phyloP scores from a whole-genome alignment of 2,113 vertebrate species.

The Setophaga kirtlandii region DNA sequence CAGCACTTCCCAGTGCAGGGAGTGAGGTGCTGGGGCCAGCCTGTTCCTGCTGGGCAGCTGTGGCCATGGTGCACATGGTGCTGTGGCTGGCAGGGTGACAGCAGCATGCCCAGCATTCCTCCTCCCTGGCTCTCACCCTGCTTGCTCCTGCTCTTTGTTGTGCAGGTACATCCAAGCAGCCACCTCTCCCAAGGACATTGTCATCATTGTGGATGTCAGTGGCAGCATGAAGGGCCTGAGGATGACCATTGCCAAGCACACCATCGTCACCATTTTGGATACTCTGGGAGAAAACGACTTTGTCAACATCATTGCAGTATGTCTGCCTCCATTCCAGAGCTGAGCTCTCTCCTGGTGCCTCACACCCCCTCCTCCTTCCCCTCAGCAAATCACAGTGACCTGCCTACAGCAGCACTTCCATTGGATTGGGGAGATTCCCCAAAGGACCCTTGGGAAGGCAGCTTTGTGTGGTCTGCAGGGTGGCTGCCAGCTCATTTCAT shows the following conservation, averaged over 20 bases:
- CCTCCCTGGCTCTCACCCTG: neutral
- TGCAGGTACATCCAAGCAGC: slow-evolving; percentile 95
- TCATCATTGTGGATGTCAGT: slow-evolving; percentile 91
- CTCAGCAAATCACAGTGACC: neutral
- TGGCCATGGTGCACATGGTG: accelerated
- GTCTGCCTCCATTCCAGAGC: neutral
- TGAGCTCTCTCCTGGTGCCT: neutral
- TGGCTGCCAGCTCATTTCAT: neutral
- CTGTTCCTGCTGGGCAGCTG: neutral
- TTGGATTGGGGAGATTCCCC: neutral
- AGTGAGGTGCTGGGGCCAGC: neutral
- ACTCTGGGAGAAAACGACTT: slow-evolving; percentile 97
- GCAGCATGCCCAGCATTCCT: accelerated
- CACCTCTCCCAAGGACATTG: slow-evolving; percentile 93
- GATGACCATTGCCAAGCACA: slow-evolving; percentile 94
- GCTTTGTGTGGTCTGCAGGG: neutral
- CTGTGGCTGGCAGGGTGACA: neutral
- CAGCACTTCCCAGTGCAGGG: neutral
- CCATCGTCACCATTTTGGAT: slow-evolving; percentile 90
- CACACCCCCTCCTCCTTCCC: neutral
- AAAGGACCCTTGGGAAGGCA: neutral
- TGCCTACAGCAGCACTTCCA: neutral
- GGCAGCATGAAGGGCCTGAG: slow-evolving; percentile 96
- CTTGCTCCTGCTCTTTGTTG: neutral
- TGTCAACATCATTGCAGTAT: slow-evolving; percentile 92